Evolutionary conservation across 2,888 invertebrate genomes (phyloP), one percentile per base, ranked within the genome.

Genomic region (Matsumyia berberina): DNA sequence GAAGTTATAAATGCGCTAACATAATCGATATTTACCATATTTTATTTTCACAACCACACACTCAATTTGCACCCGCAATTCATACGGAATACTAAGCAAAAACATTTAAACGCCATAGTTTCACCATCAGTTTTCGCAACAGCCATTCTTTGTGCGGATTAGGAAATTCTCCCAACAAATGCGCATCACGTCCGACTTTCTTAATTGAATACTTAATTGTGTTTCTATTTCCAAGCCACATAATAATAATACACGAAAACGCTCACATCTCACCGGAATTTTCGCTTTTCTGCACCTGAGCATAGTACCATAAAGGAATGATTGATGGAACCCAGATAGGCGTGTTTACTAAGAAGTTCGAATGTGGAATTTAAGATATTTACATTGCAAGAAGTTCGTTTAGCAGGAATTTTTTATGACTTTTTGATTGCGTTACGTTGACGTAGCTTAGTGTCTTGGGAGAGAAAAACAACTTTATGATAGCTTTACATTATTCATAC

Each of bases 181-280:
- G 66, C 83, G 67, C 73, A 79, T 79, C 83, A 83, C 83, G 83
- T 83, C 57, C 64, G 73, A 79, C 83, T 83, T 73, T 83, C 83
- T 79, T 79, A 83, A 83, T 83, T 83, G 83, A 83, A 83, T 83
- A 62, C 83, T 73, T 83, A 83, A 79, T 83, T 83, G 79, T 64
- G 79, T 79, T 79, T 79, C 83, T 79, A 79, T 79, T 79, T 64
- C 57, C 37, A 49, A 79, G 79, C 69, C 67, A 79, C 79, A 73
- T 64, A 79, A 67, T 73, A 79, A 67, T 73, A 83, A 79, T 67
- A 79, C 62, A 79, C 37, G 67, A 69, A 79, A 57, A 69, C 62
- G 60, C 19, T 73, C 73, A 62, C 24, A 73, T 83, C 35, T 46
- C 62, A 15, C 53, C n/a, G 49, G 46, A 51, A 72, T 77, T 66